These are phyloP conservation scores for Mesembrinibis cayennensis DNA, from an alignment of 2,113 vertebrate genomes.

Conservation along the genomic window DNA sequence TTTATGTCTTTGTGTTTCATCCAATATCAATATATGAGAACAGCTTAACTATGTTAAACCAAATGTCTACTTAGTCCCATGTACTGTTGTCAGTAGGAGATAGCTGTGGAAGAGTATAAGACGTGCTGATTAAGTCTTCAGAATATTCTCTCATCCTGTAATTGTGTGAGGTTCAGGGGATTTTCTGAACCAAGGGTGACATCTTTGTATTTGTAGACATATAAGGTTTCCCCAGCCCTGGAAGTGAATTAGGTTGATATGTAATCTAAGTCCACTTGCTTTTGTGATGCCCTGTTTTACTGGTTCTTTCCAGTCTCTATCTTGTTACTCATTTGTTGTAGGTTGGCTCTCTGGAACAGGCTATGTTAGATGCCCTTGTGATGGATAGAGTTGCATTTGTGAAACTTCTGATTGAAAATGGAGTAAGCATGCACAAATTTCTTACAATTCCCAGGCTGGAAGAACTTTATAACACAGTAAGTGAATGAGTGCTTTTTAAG, in stretches of 20 bases:
- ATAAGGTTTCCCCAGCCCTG: background rate
- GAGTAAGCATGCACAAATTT: slow-evolving; percentile 99
- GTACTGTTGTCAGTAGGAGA: background rate
- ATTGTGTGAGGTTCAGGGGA: background rate
- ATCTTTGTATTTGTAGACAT: background rate
- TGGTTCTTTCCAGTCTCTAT: background rate
- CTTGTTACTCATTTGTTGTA: slow-evolving; percentile 47
- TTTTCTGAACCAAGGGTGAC: background rate
- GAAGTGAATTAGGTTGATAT: background rate
- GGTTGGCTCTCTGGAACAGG: slow-evolving; percentile 97
- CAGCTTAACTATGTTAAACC: background rate
- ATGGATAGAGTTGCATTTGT: slow-evolving; percentile 99
- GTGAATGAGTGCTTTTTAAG: background rate
- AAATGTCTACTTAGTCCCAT: background rate
- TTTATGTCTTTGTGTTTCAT: background rate
- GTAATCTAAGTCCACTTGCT: background rate
- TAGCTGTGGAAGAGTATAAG: background rate
- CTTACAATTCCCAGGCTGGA: slow-evolving; percentile 95
- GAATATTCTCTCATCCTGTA: background rate
- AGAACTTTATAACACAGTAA: slow-evolving; percentile 98
- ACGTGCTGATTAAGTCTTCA: background rate
- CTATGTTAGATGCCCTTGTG: slow-evolving; percentile 96
- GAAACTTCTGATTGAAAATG: slow-evolving; percentile 97
- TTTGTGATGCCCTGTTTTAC: background rate
- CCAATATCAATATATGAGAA: background rate